Evolutionary conservation across 2,888 invertebrate genomes (phyloP).

Genomic region (Melanchra persicariae): DNA sequence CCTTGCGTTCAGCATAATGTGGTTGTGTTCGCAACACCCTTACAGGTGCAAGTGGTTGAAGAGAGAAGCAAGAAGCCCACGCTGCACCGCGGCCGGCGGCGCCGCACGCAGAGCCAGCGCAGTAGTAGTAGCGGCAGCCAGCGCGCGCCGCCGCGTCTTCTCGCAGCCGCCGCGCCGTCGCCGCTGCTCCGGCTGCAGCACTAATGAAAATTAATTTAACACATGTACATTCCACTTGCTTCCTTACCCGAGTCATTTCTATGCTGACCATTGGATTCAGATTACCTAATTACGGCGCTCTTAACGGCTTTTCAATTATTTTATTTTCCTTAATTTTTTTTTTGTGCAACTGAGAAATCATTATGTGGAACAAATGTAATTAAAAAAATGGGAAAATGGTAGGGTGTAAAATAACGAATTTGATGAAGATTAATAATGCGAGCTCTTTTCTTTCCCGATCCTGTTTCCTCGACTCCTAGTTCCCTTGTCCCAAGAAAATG

Average conservation of each 20-base stretch:
- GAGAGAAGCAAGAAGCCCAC: constrained; percentile 76
- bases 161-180: constrained; percentile 57
- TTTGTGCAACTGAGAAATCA: constrained; percentile 55
- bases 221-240: constrained; percentile 78
- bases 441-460: constrained; percentile 86
- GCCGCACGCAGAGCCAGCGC: constrained; percentile 63
- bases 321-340: constrained; percentile 63
- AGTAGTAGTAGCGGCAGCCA: constrained; percentile 57
- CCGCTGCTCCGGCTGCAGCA: constrained; percentile 63
- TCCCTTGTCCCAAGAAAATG: constrained; percentile 99
- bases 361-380: constrained; percentile 47
- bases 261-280: constrained; percentile 54
- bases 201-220: constrained; percentile 75
- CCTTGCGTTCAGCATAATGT: constrained; percentile 90
- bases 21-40: constrained; percentile 90
- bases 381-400: constrained; percentile 52
- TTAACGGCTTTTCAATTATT: constrained; percentile 80
- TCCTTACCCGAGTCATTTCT: constrained; percentile 88
- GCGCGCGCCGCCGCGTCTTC: constrained; percentile 66
- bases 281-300: constrained; percentile 71
- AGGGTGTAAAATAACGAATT: constrained; percentile 70
- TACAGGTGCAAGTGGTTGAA: constrained; percentile 88
- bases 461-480: constrained; percentile 91
- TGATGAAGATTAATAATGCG: constrained; percentile 75
- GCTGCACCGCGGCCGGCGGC: constrained; percentile 64